Evolutionary conservation across 2,797 vertebrate genomes (phyloP).

Genomic region (Gorsachius magnificus): DNA sequence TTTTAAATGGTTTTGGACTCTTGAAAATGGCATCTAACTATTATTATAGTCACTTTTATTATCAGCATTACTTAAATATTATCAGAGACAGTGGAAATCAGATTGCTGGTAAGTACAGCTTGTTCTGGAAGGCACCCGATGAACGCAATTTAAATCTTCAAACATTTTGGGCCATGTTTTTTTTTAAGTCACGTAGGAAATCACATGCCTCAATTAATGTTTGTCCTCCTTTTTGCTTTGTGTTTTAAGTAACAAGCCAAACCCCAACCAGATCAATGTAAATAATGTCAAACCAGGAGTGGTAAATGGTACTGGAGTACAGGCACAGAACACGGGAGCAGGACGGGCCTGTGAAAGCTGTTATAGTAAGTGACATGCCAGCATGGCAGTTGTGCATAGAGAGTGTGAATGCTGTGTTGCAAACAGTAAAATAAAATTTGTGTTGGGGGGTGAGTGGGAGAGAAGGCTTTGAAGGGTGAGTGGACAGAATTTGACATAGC

Average conservation of each 20-base stretch:
- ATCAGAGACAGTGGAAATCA: not conserved
- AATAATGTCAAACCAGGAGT: conserved; percentile 90
- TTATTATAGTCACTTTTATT: not conserved
- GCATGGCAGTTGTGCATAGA: not conserved
- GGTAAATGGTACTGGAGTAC: conserved; percentile 87
- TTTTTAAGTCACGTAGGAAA: not conserved
- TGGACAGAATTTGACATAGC: not conserved
- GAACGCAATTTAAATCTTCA: not conserved
- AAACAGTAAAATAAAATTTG: not conserved
- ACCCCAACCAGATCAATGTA: conserved; percentile 94
- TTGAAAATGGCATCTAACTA: not conserved
- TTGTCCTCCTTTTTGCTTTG: conserved; percentile 36
- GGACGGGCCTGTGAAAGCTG: conserved; percentile 97
- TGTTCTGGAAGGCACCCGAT: not conserved
- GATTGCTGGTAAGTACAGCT: not conserved
- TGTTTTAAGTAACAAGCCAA: conserved; percentile 92
- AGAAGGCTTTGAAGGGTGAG: not conserved
- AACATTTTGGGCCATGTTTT: not conserved
- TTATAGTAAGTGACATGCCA: conserved; percentile 87
- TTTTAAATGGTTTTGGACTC: not conserved
- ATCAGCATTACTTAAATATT: not conserved
- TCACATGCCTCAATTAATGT: not conserved
- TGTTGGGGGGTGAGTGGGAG: not conserved
- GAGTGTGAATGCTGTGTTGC: not conserved
- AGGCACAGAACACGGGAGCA: conserved; percentile 81